phyloP scores from a whole-genome alignment of 2,888 invertebrate species.

The Proisotoma minuta region DNA sequence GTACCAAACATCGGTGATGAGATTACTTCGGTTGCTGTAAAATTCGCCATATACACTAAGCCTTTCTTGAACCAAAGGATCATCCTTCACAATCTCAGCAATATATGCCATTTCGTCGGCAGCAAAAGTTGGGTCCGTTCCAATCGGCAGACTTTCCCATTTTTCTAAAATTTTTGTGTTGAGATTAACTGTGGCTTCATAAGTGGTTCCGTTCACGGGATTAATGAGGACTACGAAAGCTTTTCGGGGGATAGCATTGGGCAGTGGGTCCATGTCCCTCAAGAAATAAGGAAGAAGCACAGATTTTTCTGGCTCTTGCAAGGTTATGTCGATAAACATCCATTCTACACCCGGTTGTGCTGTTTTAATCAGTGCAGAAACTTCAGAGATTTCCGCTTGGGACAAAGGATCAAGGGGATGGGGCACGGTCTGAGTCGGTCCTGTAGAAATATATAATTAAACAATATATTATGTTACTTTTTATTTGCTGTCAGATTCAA shows the following conservation, averaged over 20 bases:
- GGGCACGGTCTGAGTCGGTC: neutral
- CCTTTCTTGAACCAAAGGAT: slow-evolving; percentile 8
- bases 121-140: neutral
- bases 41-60: slow-evolving; percentile 3
- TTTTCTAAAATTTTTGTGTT: slow-evolving; percentile 1
- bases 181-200: slow-evolving; percentile 19
- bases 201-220: neutral
- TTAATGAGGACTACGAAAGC: slow-evolving; percentile 11
- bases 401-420: slow-evolving; percentile 6
- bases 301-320: slow-evolving; percentile 22
- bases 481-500: neutral
- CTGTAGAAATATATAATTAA: too few relatives aligned
- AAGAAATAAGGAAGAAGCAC: slow-evolving; percentile 18
- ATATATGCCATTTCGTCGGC: neutral
- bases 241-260: slow-evolving; percentile 13
- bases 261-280: neutral
- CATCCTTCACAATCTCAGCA: neutral
- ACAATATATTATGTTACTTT: too few relatives aligned
- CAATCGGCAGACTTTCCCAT: slow-evolving; percentile 11
- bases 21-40: slow-evolving; percentile 12
- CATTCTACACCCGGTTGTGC: neutral
- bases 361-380: neutral
- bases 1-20: slow-evolving; percentile 6
- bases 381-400: neutral
- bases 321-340: neutral